Conservation (phyloP, 53 echinoderm and acorn worm species). For the Hippasteria phrygiana region DNA sequence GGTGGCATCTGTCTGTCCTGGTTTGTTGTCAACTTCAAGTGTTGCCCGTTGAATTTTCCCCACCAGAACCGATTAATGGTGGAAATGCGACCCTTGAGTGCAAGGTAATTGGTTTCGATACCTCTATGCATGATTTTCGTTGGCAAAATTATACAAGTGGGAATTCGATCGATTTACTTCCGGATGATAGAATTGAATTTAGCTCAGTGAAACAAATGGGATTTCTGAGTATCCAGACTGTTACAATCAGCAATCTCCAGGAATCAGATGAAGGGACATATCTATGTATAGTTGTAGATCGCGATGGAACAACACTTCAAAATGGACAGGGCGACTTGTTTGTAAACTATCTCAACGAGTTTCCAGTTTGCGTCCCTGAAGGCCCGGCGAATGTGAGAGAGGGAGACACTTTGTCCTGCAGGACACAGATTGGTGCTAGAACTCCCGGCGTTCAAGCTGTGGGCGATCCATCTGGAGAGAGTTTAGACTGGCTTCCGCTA, state of each 20-base stretch:
- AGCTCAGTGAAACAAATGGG: background rate
- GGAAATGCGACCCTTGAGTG: background rate
- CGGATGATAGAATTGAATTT: background rate
- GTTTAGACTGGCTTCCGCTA: background rate
- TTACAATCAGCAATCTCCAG: constrained; percentile 3
- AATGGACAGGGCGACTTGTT: background rate
- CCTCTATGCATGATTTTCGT: background rate
- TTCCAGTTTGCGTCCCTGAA: constrained; percentile 33
- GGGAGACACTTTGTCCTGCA: constrained; percentile 14
- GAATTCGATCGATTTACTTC: background rate
- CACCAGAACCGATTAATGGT: background rate
- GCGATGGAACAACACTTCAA: background rate
- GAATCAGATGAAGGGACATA: background rate
- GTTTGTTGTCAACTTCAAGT: background rate
- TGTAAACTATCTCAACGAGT: constrained; percentile 13
- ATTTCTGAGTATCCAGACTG: background rate
- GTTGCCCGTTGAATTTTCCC: background rate
- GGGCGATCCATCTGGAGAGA: background rate
- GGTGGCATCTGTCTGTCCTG: background rate
- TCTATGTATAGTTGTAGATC: background rate
- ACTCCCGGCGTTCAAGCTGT: background rate
- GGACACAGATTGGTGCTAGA: constrained; percentile 4
- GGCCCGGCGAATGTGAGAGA: constrained; percentile 32
- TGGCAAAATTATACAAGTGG: background rate
- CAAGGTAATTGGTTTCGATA: background rate